Conservation (phyloP, 2,797 vertebrate species). For the Apodemus agrarius region DNA sequence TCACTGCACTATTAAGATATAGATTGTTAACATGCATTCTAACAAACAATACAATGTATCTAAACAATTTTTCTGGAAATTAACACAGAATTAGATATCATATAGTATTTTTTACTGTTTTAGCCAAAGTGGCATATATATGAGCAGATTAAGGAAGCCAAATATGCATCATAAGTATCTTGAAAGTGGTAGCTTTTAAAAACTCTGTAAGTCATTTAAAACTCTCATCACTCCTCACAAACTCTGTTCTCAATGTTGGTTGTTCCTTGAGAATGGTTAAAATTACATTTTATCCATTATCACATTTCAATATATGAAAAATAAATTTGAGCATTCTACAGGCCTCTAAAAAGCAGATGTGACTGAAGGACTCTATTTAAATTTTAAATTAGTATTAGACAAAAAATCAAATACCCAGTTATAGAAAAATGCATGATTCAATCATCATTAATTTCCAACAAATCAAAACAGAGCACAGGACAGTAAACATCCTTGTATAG, state of each 20-base stretch:
- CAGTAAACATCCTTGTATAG: neutral
- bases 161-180: neutral
- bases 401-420: slow-evolving; percentile 57
- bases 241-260: neutral
- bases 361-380: neutral
- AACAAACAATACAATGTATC: neutral
- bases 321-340: neutral
- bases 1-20: neutral
- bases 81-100: neutral
- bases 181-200: neutral
- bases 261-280: neutral
- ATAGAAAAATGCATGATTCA: slow-evolving; percentile 15
- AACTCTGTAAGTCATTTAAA: neutral
- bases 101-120: neutral
- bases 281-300: neutral
- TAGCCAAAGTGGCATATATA: neutral
- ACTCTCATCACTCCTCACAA: neutral
- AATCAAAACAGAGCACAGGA: neutral
- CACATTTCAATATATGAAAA: neutral
- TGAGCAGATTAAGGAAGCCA: neutral
- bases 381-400: slow-evolving; percentile 62
- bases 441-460: slow-evolving; percentile 55
- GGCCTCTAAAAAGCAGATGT: neutral
- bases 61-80: neutral
- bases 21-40: neutral